A percentile compares a stretch with the other conserved stretches of the same genome.
Conservation (phyloP, 1,140 invertebrate species). For the Tetramorium parvispinum region DNA sequence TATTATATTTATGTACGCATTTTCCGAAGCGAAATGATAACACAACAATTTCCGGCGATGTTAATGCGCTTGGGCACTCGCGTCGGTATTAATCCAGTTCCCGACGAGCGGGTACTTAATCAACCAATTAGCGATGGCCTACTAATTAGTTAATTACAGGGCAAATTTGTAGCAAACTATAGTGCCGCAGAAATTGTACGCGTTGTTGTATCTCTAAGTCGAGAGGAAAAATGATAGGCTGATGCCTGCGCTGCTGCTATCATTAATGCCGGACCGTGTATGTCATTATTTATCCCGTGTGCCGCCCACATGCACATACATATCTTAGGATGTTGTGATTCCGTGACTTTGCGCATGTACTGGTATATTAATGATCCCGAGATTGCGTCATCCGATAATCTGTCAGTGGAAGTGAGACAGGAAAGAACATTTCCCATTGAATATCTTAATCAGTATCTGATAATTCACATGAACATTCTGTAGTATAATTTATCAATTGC, state of each 20-base stretch:
- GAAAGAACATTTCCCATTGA: slow-evolving; percentile 11
- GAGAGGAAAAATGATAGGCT: slow-evolving; percentile 40
- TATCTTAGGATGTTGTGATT: slow-evolving; percentile 45
- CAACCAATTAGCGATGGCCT: slow-evolving; percentile 77
- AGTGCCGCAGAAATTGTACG: slow-evolving; percentile 19
- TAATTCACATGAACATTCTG: neutral
- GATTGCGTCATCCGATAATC: slow-evolving; percentile 26
- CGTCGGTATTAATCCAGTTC: slow-evolving; percentile 77
- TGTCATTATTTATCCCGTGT: slow-evolving; percentile 21
- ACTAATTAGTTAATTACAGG: slow-evolving; percentile 80
- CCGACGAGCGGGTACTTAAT: slow-evolving; percentile 79
- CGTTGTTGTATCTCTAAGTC: slow-evolving; percentile 8
- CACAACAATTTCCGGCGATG: slow-evolving; percentile 56
- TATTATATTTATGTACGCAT: neutral
- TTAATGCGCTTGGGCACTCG: slow-evolving; percentile 65
- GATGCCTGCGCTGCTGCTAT: neutral
- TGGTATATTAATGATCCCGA: slow-evolving; percentile 38
- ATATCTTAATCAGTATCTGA: slow-evolving; percentile 25
- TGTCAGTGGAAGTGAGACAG: neutral
- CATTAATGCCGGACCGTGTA: slow-evolving; percentile 29
- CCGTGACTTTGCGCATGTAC: neutral
- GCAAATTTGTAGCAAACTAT: slow-evolving; percentile 70
- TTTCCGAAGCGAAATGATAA: slow-evolving; percentile 22
- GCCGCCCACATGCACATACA: neutral
- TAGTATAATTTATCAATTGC: slow-evolving; percentile 39